Conservation (phyloP, 1,140 invertebrate genomes). For the Drosophila hydei region DNA sequence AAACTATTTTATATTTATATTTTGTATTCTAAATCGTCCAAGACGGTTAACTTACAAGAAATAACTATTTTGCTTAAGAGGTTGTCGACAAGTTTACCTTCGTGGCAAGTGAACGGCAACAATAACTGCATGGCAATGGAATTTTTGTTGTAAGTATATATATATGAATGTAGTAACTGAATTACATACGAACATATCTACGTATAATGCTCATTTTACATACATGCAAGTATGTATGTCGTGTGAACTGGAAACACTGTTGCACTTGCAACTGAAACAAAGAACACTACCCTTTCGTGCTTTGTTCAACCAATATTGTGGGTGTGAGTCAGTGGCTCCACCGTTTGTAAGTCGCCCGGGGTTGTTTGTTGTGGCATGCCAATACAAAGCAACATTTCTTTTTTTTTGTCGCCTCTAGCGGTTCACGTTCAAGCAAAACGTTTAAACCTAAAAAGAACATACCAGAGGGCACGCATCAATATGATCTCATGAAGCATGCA, state of each 20-base stretch:
- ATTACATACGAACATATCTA: conserved; percentile 6
- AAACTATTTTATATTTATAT: neutral
- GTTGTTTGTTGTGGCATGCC: conserved; percentile 37
- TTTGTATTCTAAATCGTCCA: neutral
- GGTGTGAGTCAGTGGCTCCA: conserved; percentile 33
- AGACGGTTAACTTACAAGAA: conserved; percentile 1
- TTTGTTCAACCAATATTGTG: conserved; percentile 41
- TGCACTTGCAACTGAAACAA: conserved; percentile 45
- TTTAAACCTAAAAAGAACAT: conserved; percentile 99
- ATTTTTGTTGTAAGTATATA: conserved; percentile 82
- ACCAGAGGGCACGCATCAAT: conserved; percentile 98
- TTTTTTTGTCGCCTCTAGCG: conserved; percentile 48
- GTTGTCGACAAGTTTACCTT: conserved; percentile 3
- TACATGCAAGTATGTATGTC: conserved; percentile 12
- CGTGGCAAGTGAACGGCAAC: conserved; percentile 25
- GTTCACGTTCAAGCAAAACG: conserved; percentile 93
- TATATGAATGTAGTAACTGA: conserved; percentile 2
- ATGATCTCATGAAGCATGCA: conserved; percentile 99
- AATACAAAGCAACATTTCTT: conserved; percentile 24
- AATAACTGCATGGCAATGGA: conserved; percentile 75
- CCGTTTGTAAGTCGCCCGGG: conserved; percentile 26
- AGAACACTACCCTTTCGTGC: conserved; percentile 44
- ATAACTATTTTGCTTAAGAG: conserved; percentile 1
- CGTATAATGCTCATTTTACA: conserved; percentile 18
- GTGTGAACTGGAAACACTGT: conserved; percentile 12